Percentiles rank a stretch among this genome's conserved stretches.
Evolutionary conservation across 2,797 vertebrate species (phyloP).

Genomic region (Prionace glauca): DNA sequence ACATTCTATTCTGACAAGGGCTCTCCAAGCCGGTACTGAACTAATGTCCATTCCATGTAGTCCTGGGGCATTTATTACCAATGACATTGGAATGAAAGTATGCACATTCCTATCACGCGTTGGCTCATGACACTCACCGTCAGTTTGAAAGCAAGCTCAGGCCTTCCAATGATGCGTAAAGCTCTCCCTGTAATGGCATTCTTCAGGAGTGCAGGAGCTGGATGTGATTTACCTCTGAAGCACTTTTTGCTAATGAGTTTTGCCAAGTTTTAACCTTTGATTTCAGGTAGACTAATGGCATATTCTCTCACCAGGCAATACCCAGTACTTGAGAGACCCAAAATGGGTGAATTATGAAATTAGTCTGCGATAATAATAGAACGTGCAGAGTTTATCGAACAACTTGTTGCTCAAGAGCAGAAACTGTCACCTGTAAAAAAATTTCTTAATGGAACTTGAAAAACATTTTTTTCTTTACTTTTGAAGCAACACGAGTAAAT

Average conservation of each 20-base stretch:
- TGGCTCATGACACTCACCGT: not conserved
- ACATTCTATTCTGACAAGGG: not conserved
- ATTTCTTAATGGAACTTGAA: not conserved
- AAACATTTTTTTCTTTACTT: not conserved
- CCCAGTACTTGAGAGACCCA: not conserved
- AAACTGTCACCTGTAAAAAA: not conserved
- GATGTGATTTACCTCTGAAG: not conserved
- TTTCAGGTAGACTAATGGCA: not conserved
- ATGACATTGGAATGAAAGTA: not conserved
- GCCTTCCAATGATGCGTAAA: not conserved
- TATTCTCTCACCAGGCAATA: constrained; percentile 24
- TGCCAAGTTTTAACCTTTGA: constrained; percentile 15
- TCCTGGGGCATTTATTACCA: not conserved
- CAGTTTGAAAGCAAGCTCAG: not conserved
- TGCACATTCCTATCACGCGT: not conserved
- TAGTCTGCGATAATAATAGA: constrained; percentile 15
- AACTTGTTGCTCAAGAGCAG: not conserved
- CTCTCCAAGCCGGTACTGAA: not conserved
- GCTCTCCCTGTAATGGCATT: not conserved
- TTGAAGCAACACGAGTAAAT: not conserved
- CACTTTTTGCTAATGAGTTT: constrained; percentile 21
- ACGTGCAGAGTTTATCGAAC: not conserved
- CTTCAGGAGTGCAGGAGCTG: not conserved
- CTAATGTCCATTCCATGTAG: not conserved
- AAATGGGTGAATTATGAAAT: not conserved